Conservation (phyloP, 2,888 invertebrate genomes). For the Drosophila pseudotakahashii region DNA sequence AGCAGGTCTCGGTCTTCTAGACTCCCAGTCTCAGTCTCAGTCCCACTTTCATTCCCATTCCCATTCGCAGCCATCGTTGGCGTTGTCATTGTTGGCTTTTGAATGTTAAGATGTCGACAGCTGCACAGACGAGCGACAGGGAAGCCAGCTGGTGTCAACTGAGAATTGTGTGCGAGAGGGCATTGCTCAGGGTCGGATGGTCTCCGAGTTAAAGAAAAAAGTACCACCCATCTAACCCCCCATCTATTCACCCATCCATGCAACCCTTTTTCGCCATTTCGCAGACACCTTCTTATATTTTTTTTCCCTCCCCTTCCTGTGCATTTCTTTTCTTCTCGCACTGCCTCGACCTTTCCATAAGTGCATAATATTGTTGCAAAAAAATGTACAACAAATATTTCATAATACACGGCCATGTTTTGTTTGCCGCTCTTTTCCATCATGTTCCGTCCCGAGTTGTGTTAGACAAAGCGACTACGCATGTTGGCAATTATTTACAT, state of each 20-base stretch:
- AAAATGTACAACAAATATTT: constrained; percentile 39
- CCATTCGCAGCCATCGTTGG: constrained; percentile 25
- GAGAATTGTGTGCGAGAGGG: constrained; percentile 59
- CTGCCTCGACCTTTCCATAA: constrained; percentile 59
- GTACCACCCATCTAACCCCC: background rate
- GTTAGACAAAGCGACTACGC: constrained; percentile 49
- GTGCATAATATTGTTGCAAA: constrained; percentile 68
- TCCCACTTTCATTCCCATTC: background rate
- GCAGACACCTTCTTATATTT: constrained; percentile 16
- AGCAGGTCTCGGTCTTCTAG: constrained; percentile 34
- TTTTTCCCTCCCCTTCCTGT: constrained; percentile 9
- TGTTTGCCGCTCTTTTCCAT: constrained; percentile 25
- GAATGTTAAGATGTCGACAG: constrained; percentile 79
- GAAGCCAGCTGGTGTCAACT: constrained; percentile 65
- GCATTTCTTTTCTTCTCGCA: constrained; percentile 5
- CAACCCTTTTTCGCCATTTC: constrained; percentile 36
- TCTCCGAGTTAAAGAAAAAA: constrained; percentile 5
- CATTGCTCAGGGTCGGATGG: constrained; percentile 54
- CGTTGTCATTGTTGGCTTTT: constrained; percentile 75
- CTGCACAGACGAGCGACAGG: constrained; percentile 59
- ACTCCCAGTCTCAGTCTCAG: background rate
- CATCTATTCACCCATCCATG: background rate
- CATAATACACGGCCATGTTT: constrained; percentile 56
- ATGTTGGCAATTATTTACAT: constrained; percentile 40
- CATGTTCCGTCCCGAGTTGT: constrained; percentile 31